phyloP scores from a whole-genome alignment of 2,888 invertebrate genomes.

The Pachydiplax longipennis region DNA sequence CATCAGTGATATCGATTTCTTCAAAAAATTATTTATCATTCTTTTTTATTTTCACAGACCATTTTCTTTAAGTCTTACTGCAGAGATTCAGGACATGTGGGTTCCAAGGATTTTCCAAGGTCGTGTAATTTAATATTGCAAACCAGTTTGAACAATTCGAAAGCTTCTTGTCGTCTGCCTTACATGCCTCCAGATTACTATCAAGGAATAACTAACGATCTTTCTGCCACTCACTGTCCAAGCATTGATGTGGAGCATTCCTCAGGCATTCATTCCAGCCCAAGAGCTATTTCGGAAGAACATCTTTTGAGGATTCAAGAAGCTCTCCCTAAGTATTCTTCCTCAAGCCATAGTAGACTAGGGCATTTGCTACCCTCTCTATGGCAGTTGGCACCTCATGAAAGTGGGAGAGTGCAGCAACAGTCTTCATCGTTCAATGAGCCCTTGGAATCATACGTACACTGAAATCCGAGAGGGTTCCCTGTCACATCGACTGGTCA shows the following conservation, averaged over 20 bases:
- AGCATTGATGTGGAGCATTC: conserved; percentile 24
- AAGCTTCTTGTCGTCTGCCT: conserved; percentile 64
- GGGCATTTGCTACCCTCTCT: conserved; percentile 17
- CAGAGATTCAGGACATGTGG: conserved; percentile 70
- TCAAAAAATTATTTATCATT: not conserved
- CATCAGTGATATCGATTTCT: too few relatives aligned
- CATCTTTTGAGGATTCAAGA: not conserved
- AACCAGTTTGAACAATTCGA: conserved; percentile 63
- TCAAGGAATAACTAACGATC: conserved; percentile 50
- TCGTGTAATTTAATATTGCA: conserved; percentile 63
- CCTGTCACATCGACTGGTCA: conserved; percentile 52
- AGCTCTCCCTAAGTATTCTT: conserved; percentile 2
- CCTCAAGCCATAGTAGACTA: not conserved
- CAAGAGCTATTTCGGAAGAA: conserved; percentile 7
- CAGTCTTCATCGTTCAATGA: conserved; percentile 58
- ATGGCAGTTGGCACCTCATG: conserved; percentile 10
- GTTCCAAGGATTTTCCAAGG: conserved; percentile 72
- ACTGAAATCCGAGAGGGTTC: conserved; percentile 72
- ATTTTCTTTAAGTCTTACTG: conserved; percentile 84
- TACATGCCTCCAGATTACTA: conserved; percentile 60
- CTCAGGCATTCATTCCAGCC: conserved; percentile 13
- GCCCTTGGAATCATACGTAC: conserved; percentile 78
- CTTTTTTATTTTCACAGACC: conserved; percentile 68
- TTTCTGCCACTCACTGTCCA: conserved; percentile 41
- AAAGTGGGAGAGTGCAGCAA: conserved; percentile 43